Evolutionary conservation across 2,888 invertebrate genomes (phyloP), one percentile per base, ranked within the genome.

Genomic region (Camponotus fellah): DNA sequence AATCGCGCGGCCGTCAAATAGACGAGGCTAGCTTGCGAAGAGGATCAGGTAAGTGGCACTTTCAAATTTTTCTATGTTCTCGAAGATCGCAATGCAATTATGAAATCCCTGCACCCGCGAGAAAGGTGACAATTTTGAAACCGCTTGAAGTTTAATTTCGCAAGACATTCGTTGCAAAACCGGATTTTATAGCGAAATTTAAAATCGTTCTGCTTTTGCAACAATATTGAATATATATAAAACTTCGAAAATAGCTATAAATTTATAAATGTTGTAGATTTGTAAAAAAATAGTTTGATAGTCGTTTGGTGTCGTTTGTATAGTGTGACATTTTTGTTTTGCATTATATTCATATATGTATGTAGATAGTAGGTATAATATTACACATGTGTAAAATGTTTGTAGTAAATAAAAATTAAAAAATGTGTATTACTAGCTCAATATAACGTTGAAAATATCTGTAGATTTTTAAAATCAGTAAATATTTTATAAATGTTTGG

Each of bases 21-120:
- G 97, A 97, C 95, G 97, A 97, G 95, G 97, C 97, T 92, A 97
- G 97, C 93, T 96, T 97, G 91, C 96, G 97, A 93, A 96, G 97
- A 95, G 96, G 97, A 93, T 97, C 97, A 96, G 97, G 97, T 97
- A 96, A 95, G 95, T 93, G 21, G 85, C 66, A 85, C 82, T 37
- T 26, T 26, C 2, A 75, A 26, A n/a, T 26, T 58, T 66, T 64
- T 53, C 5, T 65, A 6, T 8, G 4, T 72, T 17, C 12, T 77
- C 12, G n/a, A 66, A 49, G 46, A 43, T 32, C 12, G 2, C n/a
- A 32, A 34, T 43, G 8, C 17, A 10, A 17, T 56, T 32, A 14
- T 56, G 5, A 69, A 14, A 69, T 53, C 8, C 12, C 53, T n/a
- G n/a, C n/a, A 37, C 6, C 21, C 6, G 1, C 6, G 32, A 46